Base-by-base conservation (phyloP, 2,797 vertebrate species). In the Aphelocoma californica region DNA sequence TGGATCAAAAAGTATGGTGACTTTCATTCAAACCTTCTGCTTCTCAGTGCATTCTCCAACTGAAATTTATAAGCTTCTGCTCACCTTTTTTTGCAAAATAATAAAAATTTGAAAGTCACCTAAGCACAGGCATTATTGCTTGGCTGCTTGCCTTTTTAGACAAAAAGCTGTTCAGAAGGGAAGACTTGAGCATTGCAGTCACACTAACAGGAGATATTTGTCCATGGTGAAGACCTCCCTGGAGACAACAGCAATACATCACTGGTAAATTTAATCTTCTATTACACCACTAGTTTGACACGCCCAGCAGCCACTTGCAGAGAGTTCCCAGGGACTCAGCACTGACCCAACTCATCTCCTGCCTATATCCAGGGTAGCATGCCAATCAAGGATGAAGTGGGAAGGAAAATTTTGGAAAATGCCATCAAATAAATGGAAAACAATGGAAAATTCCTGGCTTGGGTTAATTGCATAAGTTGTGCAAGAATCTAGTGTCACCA, bases 371-470 rank as follows among this genome's bases (percentile, higher is more conserved):
- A 16, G 8, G 23, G 44, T 32, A 87, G 31, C 61, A 29, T 45
- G 36, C 31, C 74, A 60, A 18, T 29, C 75, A 51, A 74, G 24
- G 50, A 40, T 53, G 3, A 83, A 81, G 31, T 31, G 21, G 29
- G 26, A 86, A 90, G 50, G 20, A 74, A 90, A 84, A 18, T 9
- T 82, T 88, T 85, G 53, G 42, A 90, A 93, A 95, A 81, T n/a
- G 32, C 12, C n/a, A 44, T 15, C 56, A n/a, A 1, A 20, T 11
- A 78, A 77, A 56, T 15, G 6, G 14, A 91, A 93, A 79, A 75
- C 4, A 38, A 26, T 25, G 19, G 31, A 81, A 89, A 89, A 85
- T 77, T 81, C 47, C 38, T 57, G 81, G 14, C 18, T 60, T 62
- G 15, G 17, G 23, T 47, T 86, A 42, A 50, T 93, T 86, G 71